These are phyloP conservation scores for Pseudomugil tenellus DNA, from an alignment of 2,797 vertebrate genomes.

Conservation along the genomic window DNA sequence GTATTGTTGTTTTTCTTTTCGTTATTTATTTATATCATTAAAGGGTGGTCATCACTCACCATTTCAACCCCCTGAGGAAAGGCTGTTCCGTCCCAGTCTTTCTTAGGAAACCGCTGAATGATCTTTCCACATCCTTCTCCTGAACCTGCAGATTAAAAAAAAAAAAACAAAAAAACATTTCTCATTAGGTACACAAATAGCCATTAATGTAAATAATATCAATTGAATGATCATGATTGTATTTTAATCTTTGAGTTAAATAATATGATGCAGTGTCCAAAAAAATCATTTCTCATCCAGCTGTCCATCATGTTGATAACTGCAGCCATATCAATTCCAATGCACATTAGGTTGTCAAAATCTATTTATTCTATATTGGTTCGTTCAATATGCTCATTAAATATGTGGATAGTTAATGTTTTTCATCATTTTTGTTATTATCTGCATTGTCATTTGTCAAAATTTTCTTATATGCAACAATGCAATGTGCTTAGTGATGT, in stretches of 20 bases:
- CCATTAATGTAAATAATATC: background rate
- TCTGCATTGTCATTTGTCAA: too few species aligned
- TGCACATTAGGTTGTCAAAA: background rate
- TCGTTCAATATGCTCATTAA: too few species aligned
- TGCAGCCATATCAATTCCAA: background rate
- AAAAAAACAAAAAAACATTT: too few species aligned
- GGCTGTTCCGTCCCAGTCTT: constrained; percentile 96
- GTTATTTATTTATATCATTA: background rate
- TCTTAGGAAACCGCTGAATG: constrained; percentile 96
- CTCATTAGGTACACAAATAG: constrained; percentile 15
- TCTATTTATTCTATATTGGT: background rate
- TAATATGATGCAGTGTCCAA: background rate
- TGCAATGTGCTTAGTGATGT: background rate
- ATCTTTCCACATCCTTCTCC: constrained; percentile 96
- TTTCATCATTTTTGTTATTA: background rate
- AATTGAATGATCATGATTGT: background rate
- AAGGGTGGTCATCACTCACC: constrained; percentile 82
- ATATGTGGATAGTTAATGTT: too few species aligned
- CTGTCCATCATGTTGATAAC: background rate
- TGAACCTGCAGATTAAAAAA: constrained; percentile 77
- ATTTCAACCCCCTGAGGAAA: constrained; percentile 98
- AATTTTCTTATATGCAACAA: background rate
- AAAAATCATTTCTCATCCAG: too few species aligned
- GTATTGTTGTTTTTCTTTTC: background rate
- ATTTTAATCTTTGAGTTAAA: background rate